Evolutionary conservation across 2,888 invertebrate genomes (phyloP), one percentile per base, ranked within the genome.

Genomic region (Erebia ligea): DNA sequence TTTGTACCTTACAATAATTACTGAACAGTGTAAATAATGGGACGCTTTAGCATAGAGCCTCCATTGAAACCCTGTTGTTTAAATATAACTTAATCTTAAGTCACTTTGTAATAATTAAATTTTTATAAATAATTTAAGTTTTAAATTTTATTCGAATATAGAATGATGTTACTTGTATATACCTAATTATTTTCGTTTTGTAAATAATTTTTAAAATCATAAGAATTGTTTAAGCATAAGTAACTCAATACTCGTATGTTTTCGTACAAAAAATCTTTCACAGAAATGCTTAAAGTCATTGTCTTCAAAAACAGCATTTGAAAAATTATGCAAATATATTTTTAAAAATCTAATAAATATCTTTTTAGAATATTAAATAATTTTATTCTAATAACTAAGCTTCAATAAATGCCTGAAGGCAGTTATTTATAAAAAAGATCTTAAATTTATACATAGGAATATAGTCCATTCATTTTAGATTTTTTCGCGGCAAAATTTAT

Each of bases 21-120:
- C 19, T 48, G 62, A 66, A 74, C 75, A 75, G 71, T 73, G 71
- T 72, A 78, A 73, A 73, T 72, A 68, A 73, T 65, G 74, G 73
- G 73, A 75, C 70, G 73, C 68, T 75, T 70, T 57, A 69, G 72
- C 64, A 72, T 71, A 65, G 74, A 79, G 79, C 79, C 79, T 79
- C 79, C 75, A 71, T 73, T 73, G 69, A 56, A 71, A 78, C 78
- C 78, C 78, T 78, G 78, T 69, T 73, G 65, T 76, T 74, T 42
- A 63, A 56, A 42, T 69, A 61, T 65, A 65, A 42, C 34, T 50
- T 50, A 61, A 59, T 13, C 21, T 25, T 67, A 67, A 67, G 5
- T 45, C 45, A 61, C 45, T 58, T 67, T 66, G 25, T 34, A n/a
- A 25, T 25, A 56, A 56, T 25, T 19, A 54, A 11, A 17, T 34